Conservation (phyloP, 2,888 invertebrate species). For the Pteria penguin region DNA sequence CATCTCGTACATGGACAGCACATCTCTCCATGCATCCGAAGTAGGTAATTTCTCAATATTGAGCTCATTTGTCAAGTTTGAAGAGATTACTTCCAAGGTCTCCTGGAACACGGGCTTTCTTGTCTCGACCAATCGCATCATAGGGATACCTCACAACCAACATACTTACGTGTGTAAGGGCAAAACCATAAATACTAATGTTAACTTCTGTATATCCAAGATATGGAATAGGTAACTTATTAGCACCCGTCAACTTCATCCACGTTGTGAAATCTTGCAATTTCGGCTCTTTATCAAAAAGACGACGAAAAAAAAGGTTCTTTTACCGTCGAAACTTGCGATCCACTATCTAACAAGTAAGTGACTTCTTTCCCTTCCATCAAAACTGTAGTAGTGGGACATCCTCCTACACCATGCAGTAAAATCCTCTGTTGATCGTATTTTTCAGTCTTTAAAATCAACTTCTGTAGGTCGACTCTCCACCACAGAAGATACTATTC, state of each 20-base stretch:
- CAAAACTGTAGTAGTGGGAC: conserved; percentile 1
- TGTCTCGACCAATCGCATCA: neutral
- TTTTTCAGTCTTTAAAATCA: conserved; percentile 6
- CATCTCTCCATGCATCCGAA: no score
- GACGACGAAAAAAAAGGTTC: neutral
- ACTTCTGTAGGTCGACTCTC: conserved; percentile 13
- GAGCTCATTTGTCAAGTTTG: no score
- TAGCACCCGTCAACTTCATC: conserved; percentile 24
- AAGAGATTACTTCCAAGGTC: conserved; percentile 20
- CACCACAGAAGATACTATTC: neutral
- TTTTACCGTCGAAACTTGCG: conserved; percentile 19
- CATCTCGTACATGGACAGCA: no score
- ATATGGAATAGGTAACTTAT: conserved; percentile 14
- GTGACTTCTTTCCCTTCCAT: neutral
- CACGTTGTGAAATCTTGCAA: conserved; percentile 17
- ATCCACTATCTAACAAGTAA: conserved; percentile 17
- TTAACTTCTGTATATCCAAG: conserved; percentile 24
- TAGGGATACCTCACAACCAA: neutral
- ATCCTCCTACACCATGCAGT: neutral
- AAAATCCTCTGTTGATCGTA: conserved; percentile 1
- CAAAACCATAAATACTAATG: neutral
- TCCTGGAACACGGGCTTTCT: neutral
- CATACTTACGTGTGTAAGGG: neutral
- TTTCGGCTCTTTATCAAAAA: conserved; percentile 4
- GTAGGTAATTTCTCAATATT: no score